Percentiles rank a stretch among this genome's conserved stretches.
These are phyloP conservation scores for Drosophila niveifrons DNA, from an alignment of 2,888 invertebrate species.

Conservation along the genomic window DNA sequence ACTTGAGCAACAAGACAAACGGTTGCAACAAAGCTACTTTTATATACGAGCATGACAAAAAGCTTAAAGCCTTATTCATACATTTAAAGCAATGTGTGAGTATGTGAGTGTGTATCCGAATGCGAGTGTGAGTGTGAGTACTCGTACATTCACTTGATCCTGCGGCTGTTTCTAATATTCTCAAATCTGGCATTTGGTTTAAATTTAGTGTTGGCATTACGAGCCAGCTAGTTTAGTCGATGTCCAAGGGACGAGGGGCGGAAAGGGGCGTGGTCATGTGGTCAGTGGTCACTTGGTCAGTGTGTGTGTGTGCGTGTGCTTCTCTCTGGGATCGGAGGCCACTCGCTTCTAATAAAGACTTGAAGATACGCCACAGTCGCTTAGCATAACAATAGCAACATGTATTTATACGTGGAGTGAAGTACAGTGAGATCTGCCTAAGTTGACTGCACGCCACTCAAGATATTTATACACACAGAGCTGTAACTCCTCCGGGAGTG, in stretches of 20 bases:
- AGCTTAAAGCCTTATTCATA: constrained; percentile 21
- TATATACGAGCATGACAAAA: constrained; percentile 8
- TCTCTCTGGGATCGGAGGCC: constrained; percentile 14
- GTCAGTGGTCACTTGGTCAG: neutral
- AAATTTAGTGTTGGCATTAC: constrained; percentile 43
- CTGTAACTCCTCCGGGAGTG: neutral
- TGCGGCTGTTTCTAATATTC: constrained; percentile 34
- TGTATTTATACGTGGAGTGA: constrained; percentile 10
- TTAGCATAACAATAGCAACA: constrained; percentile 68
- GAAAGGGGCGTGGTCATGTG: constrained; percentile 1
- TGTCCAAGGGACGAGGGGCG: neutral
- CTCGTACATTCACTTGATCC: constrained; percentile 12
- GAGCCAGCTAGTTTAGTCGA: neutral
- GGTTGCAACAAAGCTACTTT: constrained; percentile 18
- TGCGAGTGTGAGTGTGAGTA: neutral
- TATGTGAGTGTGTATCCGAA: neutral
- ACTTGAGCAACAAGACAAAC: constrained; percentile 15
- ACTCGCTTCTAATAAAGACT: constrained; percentile 57
- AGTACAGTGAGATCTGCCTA: constrained; percentile 23
- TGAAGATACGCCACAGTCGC: constrained; percentile 45
- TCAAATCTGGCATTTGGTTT: constrained; percentile 40
- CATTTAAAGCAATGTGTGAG: constrained; percentile 4
- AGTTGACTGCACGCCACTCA: constrained; percentile 1
- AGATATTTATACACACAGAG: constrained; percentile 3
- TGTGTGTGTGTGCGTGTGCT: neutral